phyloP scores from a whole-genome alignment of 1,140 invertebrate species.

The Trichogramma pretiosum region DNA sequence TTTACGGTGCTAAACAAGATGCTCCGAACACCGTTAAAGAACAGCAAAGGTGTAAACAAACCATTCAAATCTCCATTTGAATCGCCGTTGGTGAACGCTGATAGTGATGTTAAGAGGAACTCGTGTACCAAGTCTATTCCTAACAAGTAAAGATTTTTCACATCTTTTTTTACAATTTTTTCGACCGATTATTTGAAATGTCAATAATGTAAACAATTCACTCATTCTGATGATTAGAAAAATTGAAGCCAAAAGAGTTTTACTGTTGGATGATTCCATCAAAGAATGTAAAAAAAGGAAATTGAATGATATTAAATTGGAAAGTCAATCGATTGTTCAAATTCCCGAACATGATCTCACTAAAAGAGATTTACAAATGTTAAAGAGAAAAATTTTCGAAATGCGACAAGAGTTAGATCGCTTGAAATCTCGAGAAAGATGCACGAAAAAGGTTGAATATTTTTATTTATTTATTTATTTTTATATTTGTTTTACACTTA shows the following conservation, averaged over 20 bases:
- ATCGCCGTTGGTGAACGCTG: too few relatives aligned
- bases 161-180: too few relatives aligned
- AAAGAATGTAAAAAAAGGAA: neutral
- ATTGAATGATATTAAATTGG: too few relatives aligned
- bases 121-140: too few relatives aligned
- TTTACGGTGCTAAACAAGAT: too few relatives aligned
- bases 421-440: constrained; percentile 15
- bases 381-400: constrained; percentile 17
- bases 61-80: constrained; percentile 17
- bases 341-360: neutral
- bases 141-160: neutral
- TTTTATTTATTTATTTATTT: neutral
- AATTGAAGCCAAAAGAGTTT: constrained; percentile 10
- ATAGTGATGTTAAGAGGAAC: too few relatives aligned
- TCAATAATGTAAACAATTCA: neutral
- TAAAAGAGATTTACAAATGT: constrained; percentile 2
- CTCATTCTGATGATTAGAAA: constrained; percentile 5
- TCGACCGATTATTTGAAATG: neutral
- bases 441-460: constrained; percentile 13
- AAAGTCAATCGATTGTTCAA: too few relatives aligned
- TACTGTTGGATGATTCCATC: constrained; percentile 5
- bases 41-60: constrained; percentile 14
- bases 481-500: neutral
- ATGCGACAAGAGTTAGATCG: constrained; percentile 12
- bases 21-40: constrained; percentile 14